phyloP scores from a whole-genome alignment of 2,888 invertebrate genomes.

The Coelogynopora nodosa region DNA sequence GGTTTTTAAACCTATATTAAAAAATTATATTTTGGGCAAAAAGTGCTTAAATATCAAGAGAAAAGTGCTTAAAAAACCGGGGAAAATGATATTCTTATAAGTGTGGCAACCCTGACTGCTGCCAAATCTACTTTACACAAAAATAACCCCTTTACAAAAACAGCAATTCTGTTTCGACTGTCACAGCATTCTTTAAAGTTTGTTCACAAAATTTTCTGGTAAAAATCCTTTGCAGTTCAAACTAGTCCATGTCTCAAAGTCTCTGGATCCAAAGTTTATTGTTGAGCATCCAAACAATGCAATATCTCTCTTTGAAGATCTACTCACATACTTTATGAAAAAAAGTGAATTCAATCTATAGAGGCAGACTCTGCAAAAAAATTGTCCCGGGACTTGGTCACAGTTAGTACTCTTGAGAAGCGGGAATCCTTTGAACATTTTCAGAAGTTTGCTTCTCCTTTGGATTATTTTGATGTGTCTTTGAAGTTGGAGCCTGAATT shows the following conservation, averaged over 20 bases:
- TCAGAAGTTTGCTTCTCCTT: slow-evolving; percentile 8
- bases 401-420: slow-evolving; percentile 14
- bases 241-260: slow-evolving; percentile 1
- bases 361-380: neutral
- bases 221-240: slow-evolving; percentile 25
- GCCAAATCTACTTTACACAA: slow-evolving; percentile 11
- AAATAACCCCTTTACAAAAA: slow-evolving; percentile 28
- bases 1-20: no score
- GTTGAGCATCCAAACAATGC: slow-evolving; percentile 11
- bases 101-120: no score
- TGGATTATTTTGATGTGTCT: slow-evolving; percentile 6
- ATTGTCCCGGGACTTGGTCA: neutral
- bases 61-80: no score
- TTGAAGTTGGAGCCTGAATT: neutral
- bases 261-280: slow-evolving; percentile 19
- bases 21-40: no score
- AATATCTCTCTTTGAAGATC: neutral
- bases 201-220: neutral
- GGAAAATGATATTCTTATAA: no score
- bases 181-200: neutral
- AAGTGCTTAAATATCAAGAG: no score
- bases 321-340: slow-evolving; percentile 2
- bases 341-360: neutral
- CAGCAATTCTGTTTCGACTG: neutral
- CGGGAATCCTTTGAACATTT: neutral